Percentiles rank a stretch among this genome's conserved stretches.
These are phyloP conservation scores for Xiphophorus hellerii DNA, from an alignment of 2,113 vertebrate genomes.

Conservation along the genomic window DNA sequence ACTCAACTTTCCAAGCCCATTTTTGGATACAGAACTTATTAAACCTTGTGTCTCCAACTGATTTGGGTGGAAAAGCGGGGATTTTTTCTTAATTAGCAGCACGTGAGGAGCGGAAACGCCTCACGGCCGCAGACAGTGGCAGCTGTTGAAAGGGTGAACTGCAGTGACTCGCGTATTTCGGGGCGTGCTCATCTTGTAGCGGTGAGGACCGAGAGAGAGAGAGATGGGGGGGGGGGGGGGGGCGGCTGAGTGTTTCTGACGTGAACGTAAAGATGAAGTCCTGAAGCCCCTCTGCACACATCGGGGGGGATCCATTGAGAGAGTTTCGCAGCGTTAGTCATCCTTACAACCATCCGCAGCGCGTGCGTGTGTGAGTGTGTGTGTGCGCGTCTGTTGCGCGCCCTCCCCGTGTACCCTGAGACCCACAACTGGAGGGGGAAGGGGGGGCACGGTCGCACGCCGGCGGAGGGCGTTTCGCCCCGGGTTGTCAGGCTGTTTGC, in stretches of 20 bases:
- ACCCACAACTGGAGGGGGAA: conserved; percentile 28
- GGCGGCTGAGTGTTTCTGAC: background rate
- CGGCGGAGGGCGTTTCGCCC: conserved; percentile 51
- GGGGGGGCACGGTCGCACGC: conserved; percentile 48
- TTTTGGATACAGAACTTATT: background rate
- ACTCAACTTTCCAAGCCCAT: background rate
- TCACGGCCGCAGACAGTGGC: conserved; percentile 11
- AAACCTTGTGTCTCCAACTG: background rate
- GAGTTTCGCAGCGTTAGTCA: conserved; percentile 81
- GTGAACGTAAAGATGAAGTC: conserved; percentile 40
- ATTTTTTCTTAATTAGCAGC: too few species aligned
- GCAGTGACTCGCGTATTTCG: conserved; percentile 43
- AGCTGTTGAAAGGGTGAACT: conserved; percentile 34
- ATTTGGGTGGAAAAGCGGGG: too few species aligned
- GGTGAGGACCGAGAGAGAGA: background rate
- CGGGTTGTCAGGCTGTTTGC: conserved; percentile 76
- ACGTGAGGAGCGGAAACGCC: background rate
- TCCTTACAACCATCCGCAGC: conserved; percentile 75
- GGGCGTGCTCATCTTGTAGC: conserved; percentile 31
- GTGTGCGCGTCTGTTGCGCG: conserved; percentile 48
- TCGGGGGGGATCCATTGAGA: conserved; percentile 64
- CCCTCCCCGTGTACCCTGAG: conserved; percentile 32
- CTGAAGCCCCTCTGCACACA: conserved; percentile 33
- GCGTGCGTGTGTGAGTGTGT: conserved; percentile 56
- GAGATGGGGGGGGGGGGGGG: background rate